phyloP scores from a whole-genome alignment of 92 coral and sea anemone species.

The Paragorgia papillata region DNA sequence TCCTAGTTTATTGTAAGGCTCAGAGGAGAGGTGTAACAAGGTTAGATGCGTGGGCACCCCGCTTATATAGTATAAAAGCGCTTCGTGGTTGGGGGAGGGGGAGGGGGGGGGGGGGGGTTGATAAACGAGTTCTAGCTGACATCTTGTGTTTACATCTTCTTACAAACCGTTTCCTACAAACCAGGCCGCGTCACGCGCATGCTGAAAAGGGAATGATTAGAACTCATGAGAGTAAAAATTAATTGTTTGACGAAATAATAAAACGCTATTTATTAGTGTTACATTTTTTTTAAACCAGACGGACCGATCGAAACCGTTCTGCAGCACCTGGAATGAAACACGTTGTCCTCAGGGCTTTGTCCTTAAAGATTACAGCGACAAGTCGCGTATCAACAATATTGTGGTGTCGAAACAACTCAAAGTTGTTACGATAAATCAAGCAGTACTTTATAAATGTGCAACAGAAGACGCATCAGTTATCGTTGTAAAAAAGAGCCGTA shows the following conservation, averaged over 20 bases:
- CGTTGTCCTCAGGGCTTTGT: constrained; percentile 73
- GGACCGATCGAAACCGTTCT: too few relatives aligned
- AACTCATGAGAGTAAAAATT: too few relatives aligned
- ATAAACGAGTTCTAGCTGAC: neutral
- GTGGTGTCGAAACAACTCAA: constrained; percentile 50
- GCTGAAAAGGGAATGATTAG: too few relatives aligned
- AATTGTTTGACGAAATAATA: too few relatives aligned
- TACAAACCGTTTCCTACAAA: too few relatives aligned
- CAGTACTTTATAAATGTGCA: constrained; percentile 1
- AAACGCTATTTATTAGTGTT: too few relatives aligned
- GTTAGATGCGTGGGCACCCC: neutral
- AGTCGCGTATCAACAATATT: constrained; percentile 56
- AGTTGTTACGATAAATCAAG: constrained; percentile 3
- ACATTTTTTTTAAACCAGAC: too few relatives aligned
- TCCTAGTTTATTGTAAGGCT: neutral
- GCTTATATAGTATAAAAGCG: neutral
- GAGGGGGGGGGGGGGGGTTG: too few relatives aligned
- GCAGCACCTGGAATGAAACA: constrained; percentile 71
- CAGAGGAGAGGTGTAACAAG: constrained; percentile 5
- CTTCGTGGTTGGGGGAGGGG: neutral
- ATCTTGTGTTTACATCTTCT: too few relatives aligned
- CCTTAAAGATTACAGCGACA: constrained; percentile 56
- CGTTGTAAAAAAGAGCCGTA: neutral
- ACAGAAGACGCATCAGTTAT: neutral
- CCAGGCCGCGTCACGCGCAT: too few relatives aligned